Percentiles rank a stretch among this genome's conserved stretches.
Evolutionary conservation across 2,797 vertebrate genomes (phyloP).

Genomic region (Pelodytes ibericus): DNA sequence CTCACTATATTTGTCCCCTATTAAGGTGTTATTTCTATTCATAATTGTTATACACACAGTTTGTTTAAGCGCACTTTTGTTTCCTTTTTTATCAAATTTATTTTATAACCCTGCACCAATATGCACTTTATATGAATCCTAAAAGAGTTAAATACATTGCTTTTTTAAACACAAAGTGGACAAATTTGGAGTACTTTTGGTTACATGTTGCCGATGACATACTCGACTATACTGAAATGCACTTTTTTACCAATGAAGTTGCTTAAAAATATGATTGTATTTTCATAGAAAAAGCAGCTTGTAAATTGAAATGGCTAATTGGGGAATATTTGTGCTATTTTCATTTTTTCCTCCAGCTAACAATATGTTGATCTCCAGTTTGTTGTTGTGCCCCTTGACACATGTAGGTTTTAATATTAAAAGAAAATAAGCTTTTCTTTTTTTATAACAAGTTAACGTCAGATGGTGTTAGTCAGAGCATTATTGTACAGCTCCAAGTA

Average conservation of each 20-base stretch:
- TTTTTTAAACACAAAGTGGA: too few species aligned
- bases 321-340: not conserved
- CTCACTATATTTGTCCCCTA: too few species aligned
- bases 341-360: not conserved
- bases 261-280: not conserved
- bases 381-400: not conserved
- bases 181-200: too few species aligned
- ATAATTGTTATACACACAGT: too few species aligned
- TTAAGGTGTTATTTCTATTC: too few species aligned
- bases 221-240: too few species aligned
- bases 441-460: not conserved
- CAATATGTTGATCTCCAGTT: not conserved
- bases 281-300: not conserved
- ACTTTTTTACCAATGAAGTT: not conserved
- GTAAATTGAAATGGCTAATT: not conserved
- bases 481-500: not conserved
- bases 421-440: not conserved
- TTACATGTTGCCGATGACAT: too few species aligned
- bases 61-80: too few species aligned
- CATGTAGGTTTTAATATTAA: not conserved
- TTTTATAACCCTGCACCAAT: too few species aligned
- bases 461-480: not conserved
- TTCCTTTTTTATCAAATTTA: too few species aligned
- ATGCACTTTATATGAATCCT: too few species aligned
- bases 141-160: too few species aligned